Conservation (phyloP, 2,888 invertebrate genomes). For the Andrena chrysosceles region DNA sequence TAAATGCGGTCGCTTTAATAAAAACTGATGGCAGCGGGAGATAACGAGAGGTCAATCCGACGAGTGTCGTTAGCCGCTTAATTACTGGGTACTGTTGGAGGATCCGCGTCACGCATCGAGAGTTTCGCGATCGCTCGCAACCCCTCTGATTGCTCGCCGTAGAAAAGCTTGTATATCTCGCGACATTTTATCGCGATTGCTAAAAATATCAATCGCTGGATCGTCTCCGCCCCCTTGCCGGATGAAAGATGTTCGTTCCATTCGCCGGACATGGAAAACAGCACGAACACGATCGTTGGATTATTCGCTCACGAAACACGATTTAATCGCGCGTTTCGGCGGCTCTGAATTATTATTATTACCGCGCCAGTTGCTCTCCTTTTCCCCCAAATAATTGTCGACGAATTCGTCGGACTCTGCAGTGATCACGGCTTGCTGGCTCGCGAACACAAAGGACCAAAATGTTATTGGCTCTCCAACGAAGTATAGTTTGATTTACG, state of each 20-base stretch:
- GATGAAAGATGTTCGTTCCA: background rate
- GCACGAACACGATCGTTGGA: conserved; percentile 9
- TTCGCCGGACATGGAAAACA: background rate
- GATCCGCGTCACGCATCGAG: conserved; percentile 33
- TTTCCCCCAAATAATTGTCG: conserved; percentile 27
- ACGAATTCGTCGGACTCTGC: background rate
- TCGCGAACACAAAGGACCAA: conserved; percentile 30
- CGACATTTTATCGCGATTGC: background rate
- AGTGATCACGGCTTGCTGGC: background rate
- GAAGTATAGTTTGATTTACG: conserved; percentile 35
- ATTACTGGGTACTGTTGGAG: conserved; percentile 53
- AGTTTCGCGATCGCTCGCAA: conserved; percentile 1
- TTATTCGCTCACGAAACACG: conserved; percentile 5
- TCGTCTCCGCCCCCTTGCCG: background rate
- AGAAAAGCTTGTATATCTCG: no score
- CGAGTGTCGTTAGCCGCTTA: conserved; percentile 68
- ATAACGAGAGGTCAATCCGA: conserved; percentile 59
- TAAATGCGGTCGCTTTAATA: conserved; percentile 61
- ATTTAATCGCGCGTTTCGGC: conserved; percentile 23
- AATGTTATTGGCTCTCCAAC: conserved; percentile 27
- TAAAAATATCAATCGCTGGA: conserved; percentile 8
- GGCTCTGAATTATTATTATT: conserved; percentile 3
- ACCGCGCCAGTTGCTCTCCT: background rate
- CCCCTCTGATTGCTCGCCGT: no score
- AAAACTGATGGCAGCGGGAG: conserved; percentile 63